Evolutionary conservation across 2,113 vertebrate genomes (phyloP).

Genomic region (Accipiter virgatus): DNA sequence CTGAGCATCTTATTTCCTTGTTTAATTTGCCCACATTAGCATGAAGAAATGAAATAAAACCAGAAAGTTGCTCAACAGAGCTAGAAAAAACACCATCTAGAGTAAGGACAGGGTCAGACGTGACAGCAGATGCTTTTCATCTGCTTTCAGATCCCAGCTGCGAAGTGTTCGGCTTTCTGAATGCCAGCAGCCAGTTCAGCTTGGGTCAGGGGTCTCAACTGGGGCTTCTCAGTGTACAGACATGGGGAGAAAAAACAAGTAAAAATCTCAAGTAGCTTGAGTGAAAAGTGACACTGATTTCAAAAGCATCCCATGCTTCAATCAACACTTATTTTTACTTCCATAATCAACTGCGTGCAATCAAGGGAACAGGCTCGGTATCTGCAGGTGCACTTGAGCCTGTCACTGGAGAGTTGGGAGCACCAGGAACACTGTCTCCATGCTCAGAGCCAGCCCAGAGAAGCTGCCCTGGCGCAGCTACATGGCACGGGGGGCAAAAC

Average conservation of each 20-base stretch:
- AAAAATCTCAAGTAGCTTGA: neutral
- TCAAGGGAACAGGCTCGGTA: neutral
- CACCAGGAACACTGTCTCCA: neutral
- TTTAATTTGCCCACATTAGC: neutral
- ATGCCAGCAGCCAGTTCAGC: neutral
- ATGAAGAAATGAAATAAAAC: neutral
- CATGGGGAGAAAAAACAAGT: neutral
- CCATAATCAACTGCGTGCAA: fast-evolving
- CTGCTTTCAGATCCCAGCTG: neutral
- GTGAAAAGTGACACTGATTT: neutral
- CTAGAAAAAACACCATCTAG: neutral
- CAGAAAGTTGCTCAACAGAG: neutral
- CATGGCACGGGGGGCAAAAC: neutral
- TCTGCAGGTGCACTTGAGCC: neutral
- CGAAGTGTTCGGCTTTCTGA: neutral
- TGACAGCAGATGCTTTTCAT: neutral
- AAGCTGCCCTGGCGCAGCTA: neutral
- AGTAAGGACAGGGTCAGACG: neutral
- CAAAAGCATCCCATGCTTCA: neutral
- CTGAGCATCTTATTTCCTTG: neutral
- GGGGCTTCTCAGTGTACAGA: neutral
- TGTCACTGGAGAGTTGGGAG: fast-evolving
- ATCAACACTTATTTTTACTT: neutral
- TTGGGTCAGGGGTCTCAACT: neutral
- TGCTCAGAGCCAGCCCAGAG: neutral